phyloP scores from a whole-genome alignment of 2,888 invertebrate species.

The Hyposoter dolosus region DNA sequence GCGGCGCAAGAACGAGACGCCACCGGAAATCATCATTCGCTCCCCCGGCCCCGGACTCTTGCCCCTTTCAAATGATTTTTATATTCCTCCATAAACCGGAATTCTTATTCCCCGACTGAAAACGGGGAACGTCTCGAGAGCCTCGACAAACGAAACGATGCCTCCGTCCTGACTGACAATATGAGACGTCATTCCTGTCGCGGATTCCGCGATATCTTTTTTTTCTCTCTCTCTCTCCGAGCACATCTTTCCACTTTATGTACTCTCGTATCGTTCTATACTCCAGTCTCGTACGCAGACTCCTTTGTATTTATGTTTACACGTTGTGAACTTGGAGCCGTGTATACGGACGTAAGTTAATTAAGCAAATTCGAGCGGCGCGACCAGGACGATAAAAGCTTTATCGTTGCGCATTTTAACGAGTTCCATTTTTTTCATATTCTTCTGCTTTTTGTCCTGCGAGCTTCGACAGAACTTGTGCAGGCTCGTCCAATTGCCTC shows the following conservation, averaged over 20 bases:
- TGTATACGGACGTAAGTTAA: constrained; percentile 63
- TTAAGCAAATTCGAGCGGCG: constrained; percentile 69
- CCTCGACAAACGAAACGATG: constrained; percentile 56
- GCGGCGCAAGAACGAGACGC: constrained; percentile 78
- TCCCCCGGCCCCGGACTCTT: constrained; percentile 16
- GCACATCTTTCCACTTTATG: constrained; percentile 45
- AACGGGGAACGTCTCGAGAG: constrained; percentile 47
- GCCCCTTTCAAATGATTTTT: constrained; percentile 68
- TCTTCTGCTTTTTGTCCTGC: not conserved
- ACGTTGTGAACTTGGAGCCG: constrained; percentile 4
- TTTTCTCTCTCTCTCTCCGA: constrained; percentile 23
- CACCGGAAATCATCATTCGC: constrained; percentile 82
- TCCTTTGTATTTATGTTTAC: constrained; percentile 19
- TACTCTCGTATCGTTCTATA: constrained; percentile 39
- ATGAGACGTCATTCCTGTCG: constrained; percentile 69
- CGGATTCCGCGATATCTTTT: constrained; percentile 62
- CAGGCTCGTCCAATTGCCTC: not conserved
- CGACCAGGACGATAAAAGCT: constrained; percentile 66
- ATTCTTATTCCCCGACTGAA: constrained; percentile 69
- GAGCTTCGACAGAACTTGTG: not conserved
- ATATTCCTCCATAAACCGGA: constrained; percentile 77
- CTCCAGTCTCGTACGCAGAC: constrained; percentile 22
- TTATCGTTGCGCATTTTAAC: constrained; percentile 66
- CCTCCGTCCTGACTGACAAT: constrained; percentile 74
- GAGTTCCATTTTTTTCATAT: constrained; percentile 48